These are phyloP conservation scores for Cantharis lateralis DNA, from an alignment of 2,888 invertebrate genomes.

Conservation along the genomic window DNA sequence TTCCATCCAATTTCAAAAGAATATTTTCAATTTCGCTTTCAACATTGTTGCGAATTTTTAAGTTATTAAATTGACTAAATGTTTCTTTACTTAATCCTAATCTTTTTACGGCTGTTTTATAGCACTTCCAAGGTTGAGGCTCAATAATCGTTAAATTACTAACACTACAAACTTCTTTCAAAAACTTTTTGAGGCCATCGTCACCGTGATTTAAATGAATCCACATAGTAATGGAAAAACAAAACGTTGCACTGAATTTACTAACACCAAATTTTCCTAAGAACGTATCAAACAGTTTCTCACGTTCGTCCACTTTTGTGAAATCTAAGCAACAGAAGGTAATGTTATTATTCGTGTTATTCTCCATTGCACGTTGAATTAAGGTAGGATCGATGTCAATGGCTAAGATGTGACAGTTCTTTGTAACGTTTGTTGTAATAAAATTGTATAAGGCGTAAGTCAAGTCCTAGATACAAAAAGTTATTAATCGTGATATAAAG, in stretches of 20 bases:
- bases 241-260: conserved; percentile 72
- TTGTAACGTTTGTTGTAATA: conserved; percentile 55
- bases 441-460: conserved; percentile 64
- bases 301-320: conserved; percentile 54
- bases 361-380: conserved; percentile 68
- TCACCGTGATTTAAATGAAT: conserved; percentile 86
- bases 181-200: conserved; percentile 66
- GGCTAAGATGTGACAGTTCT: conserved; percentile 62
- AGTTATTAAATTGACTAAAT: conserved; percentile 64
- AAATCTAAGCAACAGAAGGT: conserved; percentile 66
- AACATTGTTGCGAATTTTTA: conserved; percentile 67
- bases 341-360: conserved; percentile 57
- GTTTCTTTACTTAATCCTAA: conserved; percentile 64
- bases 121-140: conserved; percentile 87
- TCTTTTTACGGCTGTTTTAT: conserved; percentile 74
- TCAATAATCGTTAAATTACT: conserved; percentile 71
- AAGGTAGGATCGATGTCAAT: conserved; percentile 76
- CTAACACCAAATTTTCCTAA: conserved; percentile 54
- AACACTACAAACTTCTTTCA: conserved; percentile 61
- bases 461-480: conserved; percentile 61
- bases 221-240: conserved; percentile 90
- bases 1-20: conserved; percentile 41
- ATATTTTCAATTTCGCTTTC: conserved; percentile 63
- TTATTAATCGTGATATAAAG: background rate
- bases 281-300: conserved; percentile 56